Conservation (phyloP, 2,113 vertebrate genomes). For the Gadus macrocephalus region DNA sequence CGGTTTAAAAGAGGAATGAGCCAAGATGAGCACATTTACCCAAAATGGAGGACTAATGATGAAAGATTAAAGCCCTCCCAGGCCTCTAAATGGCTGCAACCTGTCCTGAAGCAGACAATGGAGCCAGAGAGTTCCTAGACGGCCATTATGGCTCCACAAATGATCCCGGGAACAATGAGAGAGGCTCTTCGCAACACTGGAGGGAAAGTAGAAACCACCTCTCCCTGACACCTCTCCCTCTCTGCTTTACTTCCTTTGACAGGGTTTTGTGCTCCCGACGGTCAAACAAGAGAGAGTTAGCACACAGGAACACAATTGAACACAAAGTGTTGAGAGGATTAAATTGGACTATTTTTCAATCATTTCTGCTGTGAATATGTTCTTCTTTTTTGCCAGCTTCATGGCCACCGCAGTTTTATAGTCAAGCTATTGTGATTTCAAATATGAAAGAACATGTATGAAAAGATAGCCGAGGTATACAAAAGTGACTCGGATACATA, state of each 20-base stretch:
- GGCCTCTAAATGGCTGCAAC: slow-evolving; percentile 73
- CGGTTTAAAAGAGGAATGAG: slow-evolving; percentile 67
- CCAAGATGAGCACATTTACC: slow-evolving; percentile 76
- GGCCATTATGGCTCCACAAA: slow-evolving; percentile 69
- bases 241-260: slow-evolving; percentile 42
- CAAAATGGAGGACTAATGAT: slow-evolving; percentile 82
- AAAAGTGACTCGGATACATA: too few species aligned
- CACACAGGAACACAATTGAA: too few species aligned
- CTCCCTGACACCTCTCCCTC: slow-evolving; percentile 36
- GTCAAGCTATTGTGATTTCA: too few species aligned
- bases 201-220: slow-evolving; percentile 61
- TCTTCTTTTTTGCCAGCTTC: slow-evolving; percentile 6
- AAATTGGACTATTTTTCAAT: slow-evolving; percentile 24
- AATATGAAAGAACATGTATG: too few species aligned
- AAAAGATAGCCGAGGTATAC: too few species aligned
- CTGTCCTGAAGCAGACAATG: slow-evolving; percentile 68
- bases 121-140: slow-evolving; percentile 66
- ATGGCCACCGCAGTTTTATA: slow-evolving; percentile 25
- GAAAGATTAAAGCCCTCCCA: slow-evolving; percentile 81
- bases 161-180: slow-evolving; percentile 60
- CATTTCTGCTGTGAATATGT: slow-evolving; percentile 47
- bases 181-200: slow-evolving; percentile 63
- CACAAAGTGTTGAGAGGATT: slow-evolving; percentile 46
- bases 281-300: slow-evolving; percentile 60
- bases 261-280: slow-evolving; percentile 44